Percentiles rank a stretch among this genome's conserved stretches.
These are phyloP conservation scores for Mungos mungo DNA, from an alignment of 2,113 vertebrate species.

Conservation along the genomic window DNA sequence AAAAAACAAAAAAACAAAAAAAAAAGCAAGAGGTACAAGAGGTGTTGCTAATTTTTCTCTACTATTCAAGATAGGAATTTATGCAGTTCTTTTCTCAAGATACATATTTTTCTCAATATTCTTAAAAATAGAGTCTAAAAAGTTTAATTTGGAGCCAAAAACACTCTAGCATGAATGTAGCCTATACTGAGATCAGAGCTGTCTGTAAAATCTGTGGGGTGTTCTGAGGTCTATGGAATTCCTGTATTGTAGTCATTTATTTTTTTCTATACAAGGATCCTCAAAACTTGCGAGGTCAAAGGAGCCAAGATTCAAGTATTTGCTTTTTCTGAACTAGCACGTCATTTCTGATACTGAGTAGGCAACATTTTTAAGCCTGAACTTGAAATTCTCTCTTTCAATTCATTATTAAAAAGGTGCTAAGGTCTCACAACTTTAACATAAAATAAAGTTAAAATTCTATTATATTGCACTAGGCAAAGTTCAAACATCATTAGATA, in stretches of 20 bases:
- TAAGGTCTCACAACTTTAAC: slow-evolving; percentile 42
- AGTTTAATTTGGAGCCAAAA: not conserved
- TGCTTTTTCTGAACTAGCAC: slow-evolving; percentile 23
- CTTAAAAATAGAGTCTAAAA: not conserved
- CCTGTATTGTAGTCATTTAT: not conserved
- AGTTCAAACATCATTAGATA: slow-evolving; percentile 74
- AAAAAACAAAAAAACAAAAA: too few species aligned
- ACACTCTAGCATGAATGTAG: not conserved
- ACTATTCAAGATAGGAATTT: not conserved
- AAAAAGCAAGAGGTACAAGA: too few species aligned
- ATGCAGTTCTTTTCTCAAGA: not conserved
- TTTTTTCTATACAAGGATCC: not conserved
- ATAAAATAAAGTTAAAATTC: slow-evolving; percentile 75
- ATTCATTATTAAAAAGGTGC: slow-evolving; percentile 37
- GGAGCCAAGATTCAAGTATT: not conserved
- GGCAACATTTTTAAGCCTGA: slow-evolving; percentile 40
- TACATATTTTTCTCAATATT: not conserved
- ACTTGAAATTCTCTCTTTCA: not conserved
- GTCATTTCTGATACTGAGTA: slow-evolving; percentile 41
- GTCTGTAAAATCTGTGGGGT: not conserved
- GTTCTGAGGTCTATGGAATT: not conserved
- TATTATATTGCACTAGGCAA: slow-evolving; percentile 60
- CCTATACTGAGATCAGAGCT: not conserved
- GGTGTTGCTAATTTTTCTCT: not conserved
- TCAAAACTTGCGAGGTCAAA: not conserved